A percentile compares a stretch with the other conserved stretches of the same genome.
phyloP scores from a whole-genome alignment of 2,888 invertebrate genomes.

The Plagodis pulveraria region DNA sequence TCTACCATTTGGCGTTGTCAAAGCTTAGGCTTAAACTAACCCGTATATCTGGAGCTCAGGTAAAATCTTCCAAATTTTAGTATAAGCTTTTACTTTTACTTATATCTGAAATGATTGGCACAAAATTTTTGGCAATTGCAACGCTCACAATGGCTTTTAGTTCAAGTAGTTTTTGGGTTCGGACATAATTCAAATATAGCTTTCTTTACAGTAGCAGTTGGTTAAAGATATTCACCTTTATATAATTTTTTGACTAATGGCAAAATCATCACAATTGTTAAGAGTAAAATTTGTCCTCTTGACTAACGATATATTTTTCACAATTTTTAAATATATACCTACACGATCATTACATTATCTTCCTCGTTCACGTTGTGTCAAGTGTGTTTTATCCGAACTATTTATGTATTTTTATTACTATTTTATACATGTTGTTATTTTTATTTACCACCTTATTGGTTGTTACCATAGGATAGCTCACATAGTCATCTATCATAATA shows the following conservation, averaged over 20 bases:
- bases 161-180: conserved; percentile 48
- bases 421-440: conserved; percentile 55
- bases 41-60: conserved; percentile 69
- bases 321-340: conserved; percentile 41
- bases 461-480: conserved; percentile 54
- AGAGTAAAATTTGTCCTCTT: conserved; percentile 60
- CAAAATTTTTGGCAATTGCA: conserved; percentile 43
- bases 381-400: conserved; percentile 24
- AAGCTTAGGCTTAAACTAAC: conserved; percentile 47
- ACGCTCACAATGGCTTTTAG: conserved; percentile 58
- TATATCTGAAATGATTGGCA: conserved; percentile 25
- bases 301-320: conserved; percentile 46
- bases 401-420: conserved; percentile 53
- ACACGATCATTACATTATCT: conserved; percentile 36
- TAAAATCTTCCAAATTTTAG: conserved; percentile 55
- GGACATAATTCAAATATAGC: conserved; percentile 53
- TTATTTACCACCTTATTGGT: conserved; percentile 51
- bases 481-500: conserved; percentile 49
- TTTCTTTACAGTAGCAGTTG: conserved; percentile 57
- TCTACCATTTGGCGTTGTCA: conserved; percentile 4
- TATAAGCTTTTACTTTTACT: conserved; percentile 47
- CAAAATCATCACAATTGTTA: conserved; percentile 84
- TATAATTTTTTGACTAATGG: conserved; percentile 78
- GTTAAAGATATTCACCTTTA: conserved; percentile 44
- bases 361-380: conserved; percentile 33